These are phyloP conservation scores for Nestor notabilis DNA, from an alignment of 2,113 vertebrate species.

Conservation along the genomic window DNA sequence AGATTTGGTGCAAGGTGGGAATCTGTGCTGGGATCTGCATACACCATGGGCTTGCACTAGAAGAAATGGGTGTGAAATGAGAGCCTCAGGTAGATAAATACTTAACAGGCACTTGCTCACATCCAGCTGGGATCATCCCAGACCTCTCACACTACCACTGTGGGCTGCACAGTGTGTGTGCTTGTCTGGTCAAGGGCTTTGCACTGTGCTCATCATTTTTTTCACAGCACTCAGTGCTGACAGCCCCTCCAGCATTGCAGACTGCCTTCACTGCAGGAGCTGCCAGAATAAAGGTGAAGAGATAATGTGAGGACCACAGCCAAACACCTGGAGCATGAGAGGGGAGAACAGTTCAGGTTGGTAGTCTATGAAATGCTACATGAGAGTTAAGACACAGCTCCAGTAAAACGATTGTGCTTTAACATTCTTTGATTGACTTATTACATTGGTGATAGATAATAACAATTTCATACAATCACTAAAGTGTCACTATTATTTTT, in stretches of 20 bases:
- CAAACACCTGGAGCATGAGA: neutral
- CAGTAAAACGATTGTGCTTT: neutral
- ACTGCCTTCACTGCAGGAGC: neutral
- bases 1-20: neutral
- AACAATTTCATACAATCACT: neutral
- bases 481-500: neutral
- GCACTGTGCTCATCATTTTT: fast-evolving
- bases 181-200: fast-evolving
- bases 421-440: neutral
- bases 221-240: fast-evolving
- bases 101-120: neutral
- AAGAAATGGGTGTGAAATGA: neutral
- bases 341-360: neutral
- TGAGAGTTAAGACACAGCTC: neutral
- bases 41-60: fast-evolving
- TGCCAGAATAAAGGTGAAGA: fast-evolving
- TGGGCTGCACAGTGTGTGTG: fast-evolving
- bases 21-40: neutral
- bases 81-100: neutral
- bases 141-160: neutral
- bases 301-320: fast-evolving
- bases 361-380: neutral
- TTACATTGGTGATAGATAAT: neutral
- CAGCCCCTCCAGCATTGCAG: neutral
- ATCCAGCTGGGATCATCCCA: neutral